Evolutionary conservation across 2,113 vertebrate species (phyloP).

Genomic region (Corythornis vintsioides): DNA sequence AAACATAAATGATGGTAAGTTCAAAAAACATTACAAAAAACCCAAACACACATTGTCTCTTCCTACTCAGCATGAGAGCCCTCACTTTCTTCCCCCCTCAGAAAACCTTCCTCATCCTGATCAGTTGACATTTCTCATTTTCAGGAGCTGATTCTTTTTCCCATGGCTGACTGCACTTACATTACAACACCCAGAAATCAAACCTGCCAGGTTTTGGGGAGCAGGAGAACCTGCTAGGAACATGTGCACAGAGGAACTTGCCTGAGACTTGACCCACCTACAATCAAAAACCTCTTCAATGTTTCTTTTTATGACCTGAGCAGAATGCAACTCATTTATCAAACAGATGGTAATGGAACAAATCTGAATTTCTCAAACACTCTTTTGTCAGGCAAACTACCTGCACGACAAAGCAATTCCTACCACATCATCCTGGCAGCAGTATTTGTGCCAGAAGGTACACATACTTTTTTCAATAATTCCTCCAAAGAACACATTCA

Average conservation of each 20-base stretch:
- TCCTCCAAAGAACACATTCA: background rate
- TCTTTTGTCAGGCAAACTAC: background rate
- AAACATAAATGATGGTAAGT: background rate
- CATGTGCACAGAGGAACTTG: background rate
- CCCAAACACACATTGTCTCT: background rate
- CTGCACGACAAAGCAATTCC: background rate
- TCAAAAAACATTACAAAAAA: background rate
- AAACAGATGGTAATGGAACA: background rate
- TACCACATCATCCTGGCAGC: background rate
- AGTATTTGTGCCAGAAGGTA: background rate
- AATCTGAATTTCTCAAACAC: background rate
- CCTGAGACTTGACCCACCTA: background rate
- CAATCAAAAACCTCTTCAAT: background rate
- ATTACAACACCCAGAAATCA: constrained; percentile 1
- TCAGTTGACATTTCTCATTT: constrained; percentile 35
- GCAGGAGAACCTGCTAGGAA: background rate
- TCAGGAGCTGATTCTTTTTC: constrained; percentile 33
- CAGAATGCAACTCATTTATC: background rate
- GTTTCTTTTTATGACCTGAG: background rate
- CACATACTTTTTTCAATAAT: background rate
- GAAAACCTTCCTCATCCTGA: constrained; percentile 22
- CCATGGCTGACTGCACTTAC: constrained; percentile 13
- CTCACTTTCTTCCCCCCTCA: background rate
- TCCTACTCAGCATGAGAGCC: background rate
- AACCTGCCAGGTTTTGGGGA: background rate